A percentile compares a stretch with the other conserved stretches of the same genome.
Evolutionary conservation across 2,888 invertebrate species (phyloP).

Genomic region (Acrobasis repandana): DNA sequence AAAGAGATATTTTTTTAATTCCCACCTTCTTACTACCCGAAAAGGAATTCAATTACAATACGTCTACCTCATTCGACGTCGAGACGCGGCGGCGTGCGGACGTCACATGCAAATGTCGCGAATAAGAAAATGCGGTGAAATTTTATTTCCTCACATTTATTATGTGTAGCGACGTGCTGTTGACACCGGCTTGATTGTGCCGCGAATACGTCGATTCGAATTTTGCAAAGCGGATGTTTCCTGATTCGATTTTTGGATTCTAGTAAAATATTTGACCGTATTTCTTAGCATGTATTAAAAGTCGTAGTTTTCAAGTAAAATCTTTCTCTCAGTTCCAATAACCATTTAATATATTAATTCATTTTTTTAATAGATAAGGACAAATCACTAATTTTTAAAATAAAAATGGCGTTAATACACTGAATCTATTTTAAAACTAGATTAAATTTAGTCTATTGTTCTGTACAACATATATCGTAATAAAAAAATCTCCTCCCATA

Average conservation of each 20-base stretch:
- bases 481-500: too few relatives aligned
- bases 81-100: conserved; percentile 41
- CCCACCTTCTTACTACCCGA: conserved; percentile 5
- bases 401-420: too few relatives aligned
- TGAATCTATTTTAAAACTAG: too few relatives aligned
- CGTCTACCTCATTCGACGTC: conserved; percentile 44
- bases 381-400: too few relatives aligned
- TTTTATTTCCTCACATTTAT: conserved; percentile 65
- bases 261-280: neutral
- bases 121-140: conserved; percentile 61
- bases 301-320: neutral
- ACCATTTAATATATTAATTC: too few relatives aligned
- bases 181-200: conserved; percentile 64
- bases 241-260: conserved; percentile 7
- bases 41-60: conserved; percentile 22
- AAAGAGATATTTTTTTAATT: conserved; percentile 3
- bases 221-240: conserved; percentile 23
- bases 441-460: too few relatives aligned
- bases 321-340: too few relatives aligned
- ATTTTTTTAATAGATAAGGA: too few relatives aligned
- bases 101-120: conserved; percentile 62
- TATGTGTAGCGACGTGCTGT: conserved; percentile 58
- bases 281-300: neutral
- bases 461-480: too few relatives aligned
- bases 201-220: conserved; percentile 31